Evolutionary conservation across 2,113 vertebrate genomes (phyloP).

Genomic region (Passer montanus): DNA sequence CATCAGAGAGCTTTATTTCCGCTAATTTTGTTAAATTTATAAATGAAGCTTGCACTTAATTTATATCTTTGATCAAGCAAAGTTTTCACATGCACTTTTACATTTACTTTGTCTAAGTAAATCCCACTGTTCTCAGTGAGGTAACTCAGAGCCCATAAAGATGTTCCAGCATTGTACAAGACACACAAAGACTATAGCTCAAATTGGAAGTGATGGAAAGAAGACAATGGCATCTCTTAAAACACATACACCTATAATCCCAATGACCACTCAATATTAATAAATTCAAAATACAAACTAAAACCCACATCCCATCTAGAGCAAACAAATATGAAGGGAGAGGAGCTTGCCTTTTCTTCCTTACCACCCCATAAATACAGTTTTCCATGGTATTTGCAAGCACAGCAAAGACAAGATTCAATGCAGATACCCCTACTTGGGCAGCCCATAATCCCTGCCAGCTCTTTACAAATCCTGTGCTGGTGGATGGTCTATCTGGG

Average conservation of each 20-base stretch:
- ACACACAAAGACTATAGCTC: rapidly evolving
- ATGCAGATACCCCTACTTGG: neutral
- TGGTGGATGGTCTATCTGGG: neutral
- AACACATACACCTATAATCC: neutral
- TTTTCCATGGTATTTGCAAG: neutral
- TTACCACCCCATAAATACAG: neutral
- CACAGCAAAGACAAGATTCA: neutral
- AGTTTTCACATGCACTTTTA: neutral
- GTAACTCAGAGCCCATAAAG: neutral
- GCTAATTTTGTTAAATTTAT: neutral
- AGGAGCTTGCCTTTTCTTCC: neutral
- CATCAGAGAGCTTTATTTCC: neutral
- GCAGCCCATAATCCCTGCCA: neutral
- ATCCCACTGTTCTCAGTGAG: neutral
- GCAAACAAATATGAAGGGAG: neutral
- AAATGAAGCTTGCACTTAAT: neutral
- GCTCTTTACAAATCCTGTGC: neutral
- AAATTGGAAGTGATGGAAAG: neutral
- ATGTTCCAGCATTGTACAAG: neutral
- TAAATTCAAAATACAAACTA: neutral
- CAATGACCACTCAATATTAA: neutral
- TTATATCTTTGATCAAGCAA: neutral
- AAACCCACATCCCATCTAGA: neutral
- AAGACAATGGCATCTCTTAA: neutral
- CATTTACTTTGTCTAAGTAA: neutral